A percentile compares a stretch with the other conserved stretches of the same genome.
phyloP scores from a whole-genome alignment of 2,113 vertebrate species.

The Nanger granti region DNA sequence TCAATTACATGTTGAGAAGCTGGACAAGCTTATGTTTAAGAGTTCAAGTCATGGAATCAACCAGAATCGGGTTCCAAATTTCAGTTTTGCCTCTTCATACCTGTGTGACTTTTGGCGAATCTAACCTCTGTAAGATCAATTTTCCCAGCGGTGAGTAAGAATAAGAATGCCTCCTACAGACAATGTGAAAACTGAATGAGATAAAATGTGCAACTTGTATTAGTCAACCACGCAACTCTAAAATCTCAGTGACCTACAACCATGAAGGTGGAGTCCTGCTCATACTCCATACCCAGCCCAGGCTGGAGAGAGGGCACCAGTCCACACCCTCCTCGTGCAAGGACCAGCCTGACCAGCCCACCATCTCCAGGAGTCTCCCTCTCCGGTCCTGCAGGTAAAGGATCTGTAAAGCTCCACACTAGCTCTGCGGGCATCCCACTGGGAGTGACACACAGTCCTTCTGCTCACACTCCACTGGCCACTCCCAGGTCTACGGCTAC shows the following conservation, averaged over 20 bases:
- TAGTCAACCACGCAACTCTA: not conserved
- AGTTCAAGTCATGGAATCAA: not conserved
- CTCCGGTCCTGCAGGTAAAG: not conserved
- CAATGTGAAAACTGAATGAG: not conserved
- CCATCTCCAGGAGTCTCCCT: too few species aligned
- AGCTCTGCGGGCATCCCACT: not conserved
- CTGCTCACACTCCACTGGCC: not conserved
- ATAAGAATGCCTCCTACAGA: not conserved
- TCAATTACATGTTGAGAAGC: not conserved
- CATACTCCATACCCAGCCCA: not conserved
- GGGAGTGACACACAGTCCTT: not conserved
- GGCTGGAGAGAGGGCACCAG: not conserved
- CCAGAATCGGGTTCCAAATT: not conserved
- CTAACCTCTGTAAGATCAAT: not conserved
- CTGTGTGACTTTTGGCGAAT: not conserved
- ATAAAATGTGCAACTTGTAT: not conserved
- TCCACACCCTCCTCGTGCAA: not conserved
- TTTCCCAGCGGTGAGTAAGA: not conserved
- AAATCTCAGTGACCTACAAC: not conserved
- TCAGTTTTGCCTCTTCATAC: not conserved
- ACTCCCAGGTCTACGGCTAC: not conserved
- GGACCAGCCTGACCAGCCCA: too few species aligned
- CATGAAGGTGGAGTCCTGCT: not conserved
- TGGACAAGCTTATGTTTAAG: not conserved
- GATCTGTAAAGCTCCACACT: not conserved